Base-by-base conservation (phyloP, 1,140 invertebrate genomes). In the Tribolium castaneum region DNA sequence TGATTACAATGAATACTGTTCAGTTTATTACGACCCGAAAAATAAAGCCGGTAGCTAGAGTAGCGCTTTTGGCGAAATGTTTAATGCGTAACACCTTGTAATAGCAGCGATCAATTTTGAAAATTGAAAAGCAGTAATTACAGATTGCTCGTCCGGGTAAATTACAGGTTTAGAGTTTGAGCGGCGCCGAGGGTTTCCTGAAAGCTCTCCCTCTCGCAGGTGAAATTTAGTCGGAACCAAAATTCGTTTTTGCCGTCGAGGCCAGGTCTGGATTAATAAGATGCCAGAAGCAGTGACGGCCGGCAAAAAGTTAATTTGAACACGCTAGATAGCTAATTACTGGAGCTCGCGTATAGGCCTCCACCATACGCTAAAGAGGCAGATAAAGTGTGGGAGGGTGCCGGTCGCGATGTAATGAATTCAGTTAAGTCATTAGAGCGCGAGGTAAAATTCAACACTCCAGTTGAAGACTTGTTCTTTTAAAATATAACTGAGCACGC, bases 401-500 rank as follows among this genome's bases (percentile, higher is more conserved):
- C 16, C 49, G 50, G 70, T 72, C 70, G 70, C 50, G 1, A 66
- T 56, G 71, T 75, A 79, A 79, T 70, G 73, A 79, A 75, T 75
- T 74, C 71, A 75, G 72, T 79, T 70, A 66, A 77, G 59, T 54
- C 72, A 75, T 79, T 76, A 75, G 51, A 71, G 71, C 49, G 59
- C 59, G 56, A 75, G 72, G 56, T 52, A 75, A 79, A 73, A 79
- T 77, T 72, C 73, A 77, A 78, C 76, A 76, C 79, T 76, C 73
- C 12, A 75, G 51, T 52, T 70, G 62, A 79, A 78, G 76, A 77
- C 59, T 80, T 62, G 78, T 79, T 77, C 76, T 78, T 81, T 81
- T 81, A 80, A 80, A 80, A 79, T 80, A 80, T 76, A 80, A 79
- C 73, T 45, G 76, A 73, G 49, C 76, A 80, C 75, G 70, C 74